phyloP scores from a whole-genome alignment of 2,888 invertebrate species.

The Itoplectis maculator region DNA sequence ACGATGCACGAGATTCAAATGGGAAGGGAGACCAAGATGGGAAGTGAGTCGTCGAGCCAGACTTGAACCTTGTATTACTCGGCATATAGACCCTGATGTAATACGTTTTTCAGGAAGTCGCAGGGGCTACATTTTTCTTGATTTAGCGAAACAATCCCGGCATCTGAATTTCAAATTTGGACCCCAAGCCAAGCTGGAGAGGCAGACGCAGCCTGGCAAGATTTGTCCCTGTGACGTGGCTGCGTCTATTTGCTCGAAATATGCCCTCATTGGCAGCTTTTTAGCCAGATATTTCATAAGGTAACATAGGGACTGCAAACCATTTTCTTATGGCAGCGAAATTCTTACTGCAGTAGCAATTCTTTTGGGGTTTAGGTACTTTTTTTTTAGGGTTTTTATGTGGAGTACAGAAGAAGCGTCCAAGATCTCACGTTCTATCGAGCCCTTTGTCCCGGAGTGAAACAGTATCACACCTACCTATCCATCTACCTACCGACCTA shows the following conservation, averaged over 20 bases:
- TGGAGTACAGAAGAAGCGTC: background rate
- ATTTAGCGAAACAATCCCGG: conserved; percentile 82
- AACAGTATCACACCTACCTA: conserved; percentile 37
- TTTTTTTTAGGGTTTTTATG: too few species aligned
- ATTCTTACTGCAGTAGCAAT: too few species aligned
- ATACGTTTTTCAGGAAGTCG: conserved; percentile 74
- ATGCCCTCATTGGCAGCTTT: too few species aligned
- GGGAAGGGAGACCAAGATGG: conserved; percentile 14
- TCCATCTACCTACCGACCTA: conserved; percentile 32
- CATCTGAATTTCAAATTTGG: conserved; percentile 81
- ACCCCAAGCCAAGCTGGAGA: conserved; percentile 22
- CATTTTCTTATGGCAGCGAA: too few species aligned
- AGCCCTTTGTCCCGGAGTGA: conserved; percentile 34
- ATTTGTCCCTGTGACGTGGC: too few species aligned
- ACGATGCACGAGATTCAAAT: conserved; percentile 45
- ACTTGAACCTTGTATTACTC: conserved; percentile 58
- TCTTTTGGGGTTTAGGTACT: too few species aligned
- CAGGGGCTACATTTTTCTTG: conserved; percentile 82
- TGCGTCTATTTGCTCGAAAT: too few species aligned
- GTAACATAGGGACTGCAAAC: too few species aligned
- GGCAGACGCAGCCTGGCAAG: too few species aligned
- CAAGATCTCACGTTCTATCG: conserved; percentile 49
- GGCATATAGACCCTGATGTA: conserved; percentile 55
- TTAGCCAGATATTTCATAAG: too few species aligned
- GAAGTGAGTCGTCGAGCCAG: conserved; percentile 46